Conservation (phyloP, 1,140 invertebrate species). For the Drosophila watanabei region DNA sequence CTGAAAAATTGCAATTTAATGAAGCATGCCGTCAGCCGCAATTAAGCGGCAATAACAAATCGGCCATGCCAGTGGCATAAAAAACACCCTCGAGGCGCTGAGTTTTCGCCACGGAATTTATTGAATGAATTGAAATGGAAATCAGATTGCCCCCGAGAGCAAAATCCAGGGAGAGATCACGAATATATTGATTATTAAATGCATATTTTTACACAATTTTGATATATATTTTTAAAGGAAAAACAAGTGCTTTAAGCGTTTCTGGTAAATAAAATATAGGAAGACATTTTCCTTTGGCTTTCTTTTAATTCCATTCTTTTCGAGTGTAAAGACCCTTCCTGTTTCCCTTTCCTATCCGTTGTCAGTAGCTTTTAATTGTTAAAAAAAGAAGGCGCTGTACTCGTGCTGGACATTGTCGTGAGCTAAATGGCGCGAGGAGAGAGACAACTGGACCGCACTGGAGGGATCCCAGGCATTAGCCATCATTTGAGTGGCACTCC, state of each 20-base stretch:
- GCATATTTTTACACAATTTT: neutral
- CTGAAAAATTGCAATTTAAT: constrained; percentile 78
- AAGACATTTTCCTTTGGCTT: neutral
- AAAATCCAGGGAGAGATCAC: neutral
- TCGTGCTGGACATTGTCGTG: constrained; percentile 56
- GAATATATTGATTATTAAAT: constrained; percentile 3
- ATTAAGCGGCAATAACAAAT: constrained; percentile 69
- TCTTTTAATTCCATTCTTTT: neutral
- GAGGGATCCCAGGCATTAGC: constrained; percentile 28
- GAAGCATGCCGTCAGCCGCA: constrained; percentile 70
- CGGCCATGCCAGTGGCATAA: constrained; percentile 23
- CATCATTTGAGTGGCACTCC: constrained; percentile 25
- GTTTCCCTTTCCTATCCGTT: neutral
- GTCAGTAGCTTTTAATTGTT: constrained; percentile 51
- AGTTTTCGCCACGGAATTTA: constrained; percentile 23
- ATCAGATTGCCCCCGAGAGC: constrained; percentile 3
- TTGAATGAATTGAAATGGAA: constrained; percentile 34
- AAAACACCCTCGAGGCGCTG: constrained; percentile 17
- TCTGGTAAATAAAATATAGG: neutral
- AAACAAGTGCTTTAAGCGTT: too few species aligned
- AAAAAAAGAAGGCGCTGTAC: constrained; percentile 28
- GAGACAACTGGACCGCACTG: constrained; percentile 10
- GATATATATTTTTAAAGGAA: neutral
- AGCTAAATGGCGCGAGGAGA: constrained; percentile 31
- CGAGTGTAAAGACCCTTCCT: neutral